Evolutionary conservation across 2,797 vertebrate species (phyloP).

Genomic region (Microchirus variegatus): DNA sequence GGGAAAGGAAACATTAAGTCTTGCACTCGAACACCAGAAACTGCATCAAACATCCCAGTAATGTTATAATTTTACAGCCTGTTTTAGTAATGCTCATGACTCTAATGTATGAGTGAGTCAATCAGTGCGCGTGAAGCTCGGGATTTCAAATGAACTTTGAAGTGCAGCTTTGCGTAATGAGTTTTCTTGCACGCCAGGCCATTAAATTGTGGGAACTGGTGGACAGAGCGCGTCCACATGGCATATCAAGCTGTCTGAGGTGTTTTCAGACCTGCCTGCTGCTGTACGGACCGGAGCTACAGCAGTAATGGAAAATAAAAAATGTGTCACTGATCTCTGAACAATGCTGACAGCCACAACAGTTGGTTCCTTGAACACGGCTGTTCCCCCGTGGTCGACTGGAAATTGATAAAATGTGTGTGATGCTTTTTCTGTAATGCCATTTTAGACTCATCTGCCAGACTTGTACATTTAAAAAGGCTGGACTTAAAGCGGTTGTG

Average conservation of each 20-base stretch:
- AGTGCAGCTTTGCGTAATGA: conserved; percentile 67
- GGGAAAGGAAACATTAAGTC: conserved; percentile 74
- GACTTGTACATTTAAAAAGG: not conserved
- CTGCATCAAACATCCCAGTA: conserved; percentile 72
- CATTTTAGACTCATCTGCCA: not conserved
- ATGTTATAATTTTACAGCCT: conserved; percentile 76
- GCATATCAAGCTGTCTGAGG: conserved; percentile 54
- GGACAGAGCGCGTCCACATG: conserved; percentile 53
- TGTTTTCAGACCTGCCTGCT: conserved; percentile 44
- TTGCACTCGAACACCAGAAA: conserved; percentile 63
- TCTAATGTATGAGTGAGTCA: conserved; percentile 75
- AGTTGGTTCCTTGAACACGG: conserved; percentile 23
- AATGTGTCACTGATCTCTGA: conserved; percentile 33
- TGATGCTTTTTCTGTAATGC: not conserved
- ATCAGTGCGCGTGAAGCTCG: conserved; percentile 55
- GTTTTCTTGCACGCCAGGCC: conserved; percentile 67
- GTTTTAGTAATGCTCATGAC: conserved; percentile 77
- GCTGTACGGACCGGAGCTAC: conserved; percentile 23
- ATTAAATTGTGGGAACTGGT: conserved; percentile 65
- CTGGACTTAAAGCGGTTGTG: not conserved
- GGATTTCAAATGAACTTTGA: conserved; percentile 76
- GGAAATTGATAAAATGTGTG: conserved; percentile 17
- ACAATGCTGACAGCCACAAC: conserved; percentile 30
- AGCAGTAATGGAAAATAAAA: conserved; percentile 38
- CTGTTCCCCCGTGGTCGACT: conserved; percentile 18